Base-by-base conservation (phyloP, 2,888 invertebrate species). In the Aspidiotus rigidus region DNA sequence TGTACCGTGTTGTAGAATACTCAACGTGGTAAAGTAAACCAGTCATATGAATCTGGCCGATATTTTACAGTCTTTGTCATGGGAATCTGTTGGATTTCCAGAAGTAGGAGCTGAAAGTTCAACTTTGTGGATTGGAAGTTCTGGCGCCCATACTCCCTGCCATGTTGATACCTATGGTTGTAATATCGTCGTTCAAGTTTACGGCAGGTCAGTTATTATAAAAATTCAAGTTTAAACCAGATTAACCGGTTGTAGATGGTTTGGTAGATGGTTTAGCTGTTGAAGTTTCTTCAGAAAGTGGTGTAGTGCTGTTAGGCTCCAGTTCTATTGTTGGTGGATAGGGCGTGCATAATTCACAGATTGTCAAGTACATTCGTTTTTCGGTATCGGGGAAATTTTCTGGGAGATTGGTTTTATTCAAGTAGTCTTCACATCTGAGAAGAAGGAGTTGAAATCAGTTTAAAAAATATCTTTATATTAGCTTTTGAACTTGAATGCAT, bases 151-250 rank as follows among this genome's bases (percentile, higher is more conserved):
- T 77, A 97, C 97, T 0, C 92, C 94, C 2, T 92, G 93, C 72
- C 98, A 98, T 78, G 86, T 87, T 76, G 97, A 98, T 77, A 89
- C 93, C 0, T 98, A 96, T 79, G 96, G 96, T 0, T 89, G 86
- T 74, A 98, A 98, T 80, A 83, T 97, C 75, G 88, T 97, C 10
- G 88, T 88, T 64, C 97, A 98, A 80, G 79, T 93, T 64, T 83
- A 84, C 80, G 96, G 96, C 76, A 88, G 83, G 93, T 93, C 78
- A 74, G 74, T 69, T 56, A 28, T 28, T 5, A 28, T 28, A 28
- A 28, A 28, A 41, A 42, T 28, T 60, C 2, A 17, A 42, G 3
- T 9, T 69, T 62, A 13, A 59, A 16, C 59, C 41, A 28, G n/a
- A 42, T 15, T n/a, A n/a, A n/a, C n/a, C 1, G n/a, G 49, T 59